Conservation (phyloP, 2,113 vertebrate genomes). For the Mobula hypostoma region DNA sequence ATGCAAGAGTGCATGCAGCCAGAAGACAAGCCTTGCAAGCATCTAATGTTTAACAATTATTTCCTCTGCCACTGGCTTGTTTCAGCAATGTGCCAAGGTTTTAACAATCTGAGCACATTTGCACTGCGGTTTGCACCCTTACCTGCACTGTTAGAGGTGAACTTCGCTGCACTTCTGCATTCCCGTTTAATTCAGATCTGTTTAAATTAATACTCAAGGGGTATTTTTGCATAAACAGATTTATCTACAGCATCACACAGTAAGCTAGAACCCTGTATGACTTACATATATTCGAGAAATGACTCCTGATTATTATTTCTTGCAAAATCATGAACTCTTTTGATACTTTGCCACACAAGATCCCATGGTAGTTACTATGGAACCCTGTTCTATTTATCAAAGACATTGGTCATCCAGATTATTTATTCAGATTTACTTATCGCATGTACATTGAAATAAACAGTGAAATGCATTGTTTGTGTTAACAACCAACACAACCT, state of each 20-base stretch:
- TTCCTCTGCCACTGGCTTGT: not conserved
- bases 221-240: not conserved
- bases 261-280: not conserved
- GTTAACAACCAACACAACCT: no score
- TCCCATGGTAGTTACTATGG: no score
- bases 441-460: no score
- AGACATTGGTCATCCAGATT: not conserved
- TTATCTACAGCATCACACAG: not conserved
- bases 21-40: not conserved
- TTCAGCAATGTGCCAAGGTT: not conserved
- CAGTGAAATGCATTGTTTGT: no score
- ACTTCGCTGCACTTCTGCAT: not conserved
- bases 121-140: no score
- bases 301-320: not conserved
- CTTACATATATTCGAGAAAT: not conserved
- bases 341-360: not conserved
- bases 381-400: not conserved
- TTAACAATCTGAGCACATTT: not conserved
- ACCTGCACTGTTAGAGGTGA: not conserved
- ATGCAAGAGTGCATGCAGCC: not conserved
- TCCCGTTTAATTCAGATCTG: not conserved
- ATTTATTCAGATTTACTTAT: no score
- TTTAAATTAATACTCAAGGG: not conserved
- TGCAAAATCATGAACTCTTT: not conserved
- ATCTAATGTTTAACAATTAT: constrained; percentile 14